Conservation (phyloP, 2,888 invertebrate genomes). For the Omphaloscelis lunosa region DNA sequence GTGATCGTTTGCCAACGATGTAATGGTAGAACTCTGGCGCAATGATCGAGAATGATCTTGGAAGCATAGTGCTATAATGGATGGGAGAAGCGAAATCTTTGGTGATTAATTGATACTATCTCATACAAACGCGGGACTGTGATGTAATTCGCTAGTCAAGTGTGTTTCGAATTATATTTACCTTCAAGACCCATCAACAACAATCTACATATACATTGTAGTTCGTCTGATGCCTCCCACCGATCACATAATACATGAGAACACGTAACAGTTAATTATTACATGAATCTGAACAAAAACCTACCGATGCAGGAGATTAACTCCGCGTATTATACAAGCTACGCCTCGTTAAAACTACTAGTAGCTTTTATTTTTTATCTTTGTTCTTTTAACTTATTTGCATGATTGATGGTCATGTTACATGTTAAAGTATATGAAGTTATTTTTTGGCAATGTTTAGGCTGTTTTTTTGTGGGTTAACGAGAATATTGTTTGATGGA, state of each 20-base stretch:
- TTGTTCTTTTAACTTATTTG: constrained; percentile 59
- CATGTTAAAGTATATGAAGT: constrained; percentile 45
- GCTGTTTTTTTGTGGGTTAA: constrained; percentile 56
- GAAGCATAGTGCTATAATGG: background rate
- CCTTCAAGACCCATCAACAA: constrained; percentile 22
- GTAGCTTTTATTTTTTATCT: constrained; percentile 46
- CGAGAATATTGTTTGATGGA: constrained; percentile 65
- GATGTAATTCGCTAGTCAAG: constrained; percentile 30
- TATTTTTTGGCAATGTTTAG: constrained; percentile 58
- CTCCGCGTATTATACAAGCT: constrained; percentile 62
- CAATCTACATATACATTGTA: constrained; percentile 1
- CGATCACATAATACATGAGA: constrained; percentile 48
- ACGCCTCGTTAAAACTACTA: constrained; percentile 62
- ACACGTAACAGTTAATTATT: constrained; percentile 48
- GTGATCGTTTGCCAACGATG: background rate
- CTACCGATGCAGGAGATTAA: constrained; percentile 56
- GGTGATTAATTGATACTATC: constrained; percentile 1
- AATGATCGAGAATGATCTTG: constrained; percentile 9
- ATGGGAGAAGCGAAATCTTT: background rate
- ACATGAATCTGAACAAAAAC: constrained; percentile 58
- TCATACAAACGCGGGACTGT: constrained; percentile 10
- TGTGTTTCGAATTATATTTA: constrained; percentile 13
- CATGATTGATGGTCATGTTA: constrained; percentile 64
- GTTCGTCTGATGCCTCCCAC: background rate
- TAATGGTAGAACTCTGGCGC: background rate